Evolutionary conservation across 2,113 vertebrate genomes (phyloP).

Genomic region (Polypterus senegalus): DNA sequence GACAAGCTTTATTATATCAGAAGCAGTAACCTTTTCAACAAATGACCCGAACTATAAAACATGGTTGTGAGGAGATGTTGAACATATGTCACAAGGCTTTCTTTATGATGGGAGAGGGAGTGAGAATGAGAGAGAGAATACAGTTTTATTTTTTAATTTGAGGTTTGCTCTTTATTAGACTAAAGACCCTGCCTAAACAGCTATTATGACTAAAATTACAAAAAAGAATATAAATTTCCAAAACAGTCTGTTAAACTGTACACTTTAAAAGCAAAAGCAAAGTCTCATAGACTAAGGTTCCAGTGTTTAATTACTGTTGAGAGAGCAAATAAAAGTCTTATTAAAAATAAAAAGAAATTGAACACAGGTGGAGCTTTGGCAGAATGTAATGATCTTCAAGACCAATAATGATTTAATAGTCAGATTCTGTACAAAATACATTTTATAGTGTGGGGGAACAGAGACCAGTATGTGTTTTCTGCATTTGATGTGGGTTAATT

Average conservation of each 20-base stretch:
- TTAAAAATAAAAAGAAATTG: slow-evolving; percentile 29
- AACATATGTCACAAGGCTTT: slow-evolving; percentile 68
- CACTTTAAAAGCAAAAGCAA: too few species aligned
- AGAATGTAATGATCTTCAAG: slow-evolving; percentile 31
- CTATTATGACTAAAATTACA: slow-evolving; percentile 24
- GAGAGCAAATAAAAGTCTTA: slow-evolving; percentile 42
- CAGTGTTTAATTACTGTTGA: slow-evolving; percentile 34
- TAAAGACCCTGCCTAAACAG: slow-evolving; percentile 27
- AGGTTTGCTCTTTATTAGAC: not conserved
- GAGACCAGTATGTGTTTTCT: slow-evolving; percentile 24
- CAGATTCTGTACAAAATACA: slow-evolving; percentile 44
- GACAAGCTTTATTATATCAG: slow-evolving; percentile 78
- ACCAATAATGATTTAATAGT: slow-evolving; percentile 54
- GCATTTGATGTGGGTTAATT: slow-evolving; percentile 40
- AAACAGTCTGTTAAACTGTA: slow-evolving; percentile 17
- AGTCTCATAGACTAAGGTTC: not conserved
- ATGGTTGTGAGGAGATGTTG: slow-evolving; percentile 53
- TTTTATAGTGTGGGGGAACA: slow-evolving; percentile 36
- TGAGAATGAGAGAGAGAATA: slow-evolving; percentile 14
- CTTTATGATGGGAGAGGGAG: slow-evolving; percentile 22
- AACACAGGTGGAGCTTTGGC: slow-evolving; percentile 11
- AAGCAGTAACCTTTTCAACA: slow-evolving; percentile 88
- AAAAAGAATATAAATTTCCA: slow-evolving; percentile 31
- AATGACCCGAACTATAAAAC: slow-evolving; percentile 74
- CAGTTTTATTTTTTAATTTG: not conserved